Conservation (phyloP, 2,888 invertebrate species). For the Geophilus truncorum region DNA sequence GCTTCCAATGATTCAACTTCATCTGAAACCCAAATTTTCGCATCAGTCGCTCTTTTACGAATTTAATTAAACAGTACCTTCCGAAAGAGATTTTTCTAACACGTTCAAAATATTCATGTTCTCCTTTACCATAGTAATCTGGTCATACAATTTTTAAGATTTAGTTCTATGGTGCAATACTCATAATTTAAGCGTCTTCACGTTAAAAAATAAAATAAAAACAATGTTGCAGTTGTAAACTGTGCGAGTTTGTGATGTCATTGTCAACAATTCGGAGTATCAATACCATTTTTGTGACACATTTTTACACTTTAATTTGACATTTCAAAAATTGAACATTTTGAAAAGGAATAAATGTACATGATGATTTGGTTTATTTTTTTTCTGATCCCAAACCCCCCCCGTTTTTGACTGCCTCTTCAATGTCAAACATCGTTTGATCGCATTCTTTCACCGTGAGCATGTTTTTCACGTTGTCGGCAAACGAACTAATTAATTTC, state of each 20-base stretch:
- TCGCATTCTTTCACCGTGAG: neutral
- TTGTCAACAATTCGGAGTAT: too few relatives aligned
- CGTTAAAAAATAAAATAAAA: neutral
- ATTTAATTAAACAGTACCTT: neutral
- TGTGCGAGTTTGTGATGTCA: too few relatives aligned
- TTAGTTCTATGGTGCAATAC: neutral
- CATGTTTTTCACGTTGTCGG: neutral
- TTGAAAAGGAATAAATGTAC: too few relatives aligned
- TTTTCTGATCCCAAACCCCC: neutral
- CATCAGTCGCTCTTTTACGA: too few relatives aligned
- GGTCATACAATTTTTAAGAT: neutral
- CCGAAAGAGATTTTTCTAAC: neutral
- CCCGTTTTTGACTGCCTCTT: neutral
- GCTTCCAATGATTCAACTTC: neutral
- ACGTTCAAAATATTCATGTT: conserved; percentile 9
- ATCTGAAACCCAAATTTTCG: neutral
- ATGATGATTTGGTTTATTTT: too few relatives aligned
- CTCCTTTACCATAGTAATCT: neutral
- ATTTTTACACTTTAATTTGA: too few relatives aligned
- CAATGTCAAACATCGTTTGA: neutral
- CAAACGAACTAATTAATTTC: neutral
- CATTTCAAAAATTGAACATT: too few relatives aligned
- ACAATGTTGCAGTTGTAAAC: too few relatives aligned
- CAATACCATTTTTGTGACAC: too few relatives aligned
- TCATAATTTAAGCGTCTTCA: neutral